These are phyloP conservation scores for Platypus cylindrus DNA, from an alignment of 2,888 invertebrate species.

Conservation along the genomic window DNA sequence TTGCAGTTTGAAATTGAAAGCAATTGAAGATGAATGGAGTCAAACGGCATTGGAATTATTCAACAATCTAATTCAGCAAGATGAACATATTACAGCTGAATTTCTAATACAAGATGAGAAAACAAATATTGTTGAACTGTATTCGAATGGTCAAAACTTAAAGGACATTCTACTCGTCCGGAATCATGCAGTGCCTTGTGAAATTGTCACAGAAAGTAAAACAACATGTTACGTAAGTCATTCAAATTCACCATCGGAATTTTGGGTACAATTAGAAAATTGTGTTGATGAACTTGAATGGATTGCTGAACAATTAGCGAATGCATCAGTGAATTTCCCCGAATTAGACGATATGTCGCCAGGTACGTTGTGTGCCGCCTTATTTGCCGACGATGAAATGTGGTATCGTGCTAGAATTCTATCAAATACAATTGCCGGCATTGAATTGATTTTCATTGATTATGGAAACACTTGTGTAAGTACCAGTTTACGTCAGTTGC, in stretches of 20 bases:
- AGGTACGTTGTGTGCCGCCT: slow-evolving; percentile 51
- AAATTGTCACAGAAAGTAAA: slow-evolving; percentile 22
- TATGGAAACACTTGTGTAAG: slow-evolving; percentile 56
- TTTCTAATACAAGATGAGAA: slow-evolving; percentile 43
- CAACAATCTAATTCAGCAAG: slow-evolving; percentile 25
- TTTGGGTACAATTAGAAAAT: slow-evolving; percentile 63
- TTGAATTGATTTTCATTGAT: slow-evolving; percentile 53
- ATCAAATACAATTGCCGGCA: slow-evolving; percentile 39
- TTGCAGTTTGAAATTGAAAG: slow-evolving; percentile 54
- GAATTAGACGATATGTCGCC: slow-evolving; percentile 41
- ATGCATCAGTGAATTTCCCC: slow-evolving; percentile 37
- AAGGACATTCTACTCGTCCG: slow-evolving; percentile 47
- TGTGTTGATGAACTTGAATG: slow-evolving; percentile 44
- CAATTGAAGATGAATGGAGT: slow-evolving; percentile 53
- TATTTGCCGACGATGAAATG: slow-evolving; percentile 49
- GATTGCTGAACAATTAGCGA: slow-evolving; percentile 39
- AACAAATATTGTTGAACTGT: slow-evolving; percentile 53
- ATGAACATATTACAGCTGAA: slow-evolving; percentile 21
- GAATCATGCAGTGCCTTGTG: slow-evolving; percentile 37
- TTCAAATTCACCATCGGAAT: slow-evolving; percentile 54
- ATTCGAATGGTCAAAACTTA: slow-evolving; percentile 45
- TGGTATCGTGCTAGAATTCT: slow-evolving; percentile 56
- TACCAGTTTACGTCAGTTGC: slow-evolving; percentile 45
- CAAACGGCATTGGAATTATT: slow-evolving; percentile 46
- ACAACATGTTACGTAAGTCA: slow-evolving; percentile 54